Base-by-base conservation (phyloP, 2,797 vertebrate species). In the Lutjanus campechanus region DNA sequence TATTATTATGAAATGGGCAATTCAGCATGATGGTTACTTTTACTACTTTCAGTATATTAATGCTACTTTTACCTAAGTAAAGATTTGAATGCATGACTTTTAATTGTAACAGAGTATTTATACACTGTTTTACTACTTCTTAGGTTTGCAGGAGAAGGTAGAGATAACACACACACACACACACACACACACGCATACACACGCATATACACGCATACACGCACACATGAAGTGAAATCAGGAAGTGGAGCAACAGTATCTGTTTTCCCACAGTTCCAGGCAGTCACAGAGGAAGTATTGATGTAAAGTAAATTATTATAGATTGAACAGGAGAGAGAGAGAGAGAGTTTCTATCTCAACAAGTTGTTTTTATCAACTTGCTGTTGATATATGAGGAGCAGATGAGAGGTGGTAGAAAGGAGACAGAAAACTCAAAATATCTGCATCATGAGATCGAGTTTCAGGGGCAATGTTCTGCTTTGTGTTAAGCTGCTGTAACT, bases 241-340 rank as follows among this genome's bases (percentile, higher is more conserved):
- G 90, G 91, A 93, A 93, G 90, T 90, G 46, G 40, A 61, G 64
- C 12, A 0, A 40, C 64, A 19, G 16, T 65, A 53, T 64, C 55
- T 77, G 41, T 84, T 56, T 77, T 85, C 77, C 75, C 77, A 81
- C 73, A 76, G 68, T 29, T 10, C 11, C 69, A 51, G 29, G 43
- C 15, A 4, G 50, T 20, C 1, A 0, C 74, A 78, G 86, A 89
- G 90, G 92, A 94, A 93, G 85, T 87, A 50, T n/a, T 75, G n/a
- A 80, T 77, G 74, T 68, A 60, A 82, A 84, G 82, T 85, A 76
- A 88, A 90, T 86, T 15, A 85, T 82, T 56, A 68, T 1, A 60
- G 36, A 9, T 12, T 49, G 36, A 8, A 12, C 49, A 59, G 55
- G 17, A 8, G 56, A 65, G 20, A 5, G 36, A 58, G 25, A 22